Base-by-base conservation (phyloP, 2,113 vertebrate species). In the Motacilla alba region DNA sequence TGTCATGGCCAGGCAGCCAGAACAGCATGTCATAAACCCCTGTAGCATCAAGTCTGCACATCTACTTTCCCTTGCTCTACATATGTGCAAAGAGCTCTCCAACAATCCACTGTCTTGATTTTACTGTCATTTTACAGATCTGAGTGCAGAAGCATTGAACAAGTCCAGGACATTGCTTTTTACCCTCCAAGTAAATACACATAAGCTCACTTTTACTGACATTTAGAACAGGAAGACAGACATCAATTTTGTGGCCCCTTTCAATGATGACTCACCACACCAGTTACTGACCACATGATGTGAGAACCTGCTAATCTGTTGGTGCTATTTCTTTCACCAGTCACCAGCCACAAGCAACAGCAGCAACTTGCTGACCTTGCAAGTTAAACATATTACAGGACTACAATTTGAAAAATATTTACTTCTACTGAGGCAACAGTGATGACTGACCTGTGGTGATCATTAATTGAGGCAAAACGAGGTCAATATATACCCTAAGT, bases 381-480 rank as follows among this genome's bases (percentile, higher is more conserved):
- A 87, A 58, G 33, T 73, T 43, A 74, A 81, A 86, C 16, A 46
- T 59, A 62, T 50, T 77, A 55, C 62, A 92, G 62, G 86, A 84
- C 43, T 28, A 72, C 78, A 76, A 18, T 68, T 80, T 35, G 46
- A 85, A 94, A 94, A 56, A 72, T 67, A 89, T 39, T 95, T 80
- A 94, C 60, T 94, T 86, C 49, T 84, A 14, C 78, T 46, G 55
- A 90, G 93, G 84, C 4, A 19, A 79, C 60, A 74, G 87, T 88
- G 74, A 93, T 50, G 59, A 72, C 80, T 76, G 13, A 95, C 63
- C 52, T 84, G 39, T 53, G 68, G 52, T 83, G 89, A 94, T 82
- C 84, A 80, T 78, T 93, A 86, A 73, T 39, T 83, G 64, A 90
- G 62, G 50, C 69, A 95, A 95, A 96, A 88, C 60, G 26, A 91